phyloP scores from a whole-genome alignment of 2,113 vertebrate genomes.

The Paracanthobrama guichenoti region DNA sequence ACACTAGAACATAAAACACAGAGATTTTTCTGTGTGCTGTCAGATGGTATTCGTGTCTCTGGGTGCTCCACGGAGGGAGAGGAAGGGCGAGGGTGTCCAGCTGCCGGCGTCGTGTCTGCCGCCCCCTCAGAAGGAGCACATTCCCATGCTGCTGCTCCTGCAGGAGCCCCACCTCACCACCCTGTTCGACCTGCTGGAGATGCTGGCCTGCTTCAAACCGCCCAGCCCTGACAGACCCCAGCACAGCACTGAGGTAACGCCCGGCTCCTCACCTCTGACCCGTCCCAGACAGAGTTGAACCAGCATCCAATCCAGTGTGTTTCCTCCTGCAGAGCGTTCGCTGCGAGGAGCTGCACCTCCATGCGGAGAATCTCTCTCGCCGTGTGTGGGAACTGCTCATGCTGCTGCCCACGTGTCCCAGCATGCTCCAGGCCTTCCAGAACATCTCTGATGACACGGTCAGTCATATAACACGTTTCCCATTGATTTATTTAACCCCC shows the following conservation, averaged over 20 bases:
- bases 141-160: constrained; percentile 96
- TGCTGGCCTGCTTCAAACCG: constrained; percentile 97
- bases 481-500: too few relatives aligned
- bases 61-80: constrained; percentile 92
- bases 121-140: constrained; percentile 97
- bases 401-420: constrained; percentile 97
- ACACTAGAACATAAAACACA: too few relatives aligned
- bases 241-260: constrained; percentile 84
- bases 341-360: constrained; percentile 96
- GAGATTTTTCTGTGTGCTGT: neutral
- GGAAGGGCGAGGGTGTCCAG: constrained; percentile 96
- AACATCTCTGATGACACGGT: constrained; percentile 96
- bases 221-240: constrained; percentile 82
- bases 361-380: constrained; percentile 95
- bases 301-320: neutral
- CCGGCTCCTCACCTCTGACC: neutral
- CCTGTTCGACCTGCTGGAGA: constrained; percentile 96
- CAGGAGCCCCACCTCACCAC: constrained; percentile 98
- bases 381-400: constrained; percentile 98
- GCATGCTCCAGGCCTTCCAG: constrained; percentile 98
- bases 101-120: constrained; percentile 96
- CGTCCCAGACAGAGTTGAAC: neutral
- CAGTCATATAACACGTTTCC: constrained; percentile 39
- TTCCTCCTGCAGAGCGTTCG: constrained; percentile 77
- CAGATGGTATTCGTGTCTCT: constrained; percentile 99